phyloP scores from a whole-genome alignment of 2,797 vertebrate genomes.

The Saxicola maurus region DNA sequence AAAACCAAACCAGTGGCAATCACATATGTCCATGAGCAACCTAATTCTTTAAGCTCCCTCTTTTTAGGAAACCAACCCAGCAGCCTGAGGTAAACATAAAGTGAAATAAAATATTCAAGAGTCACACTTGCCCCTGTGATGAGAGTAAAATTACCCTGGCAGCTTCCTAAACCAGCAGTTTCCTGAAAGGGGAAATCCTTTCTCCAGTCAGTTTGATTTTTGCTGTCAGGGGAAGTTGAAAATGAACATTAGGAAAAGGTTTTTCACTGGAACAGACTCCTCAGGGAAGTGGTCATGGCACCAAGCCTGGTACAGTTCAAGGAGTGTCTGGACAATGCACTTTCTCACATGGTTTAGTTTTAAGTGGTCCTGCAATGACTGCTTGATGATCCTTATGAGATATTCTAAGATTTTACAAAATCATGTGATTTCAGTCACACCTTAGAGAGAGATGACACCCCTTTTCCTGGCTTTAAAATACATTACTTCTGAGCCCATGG shows the following conservation, averaged over 20 bases:
- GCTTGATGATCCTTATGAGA: not conserved
- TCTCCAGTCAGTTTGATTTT: not conserved
- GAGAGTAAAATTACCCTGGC: not conserved
- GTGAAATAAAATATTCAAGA: not conserved
- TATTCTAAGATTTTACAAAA: not conserved
- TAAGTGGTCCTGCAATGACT: not conserved
- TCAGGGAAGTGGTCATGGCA: not conserved
- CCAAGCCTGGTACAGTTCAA: not conserved
- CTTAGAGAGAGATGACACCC: not conserved
- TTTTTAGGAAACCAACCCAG: not conserved
- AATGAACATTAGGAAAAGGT: not conserved
- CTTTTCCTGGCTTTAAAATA: not conserved
- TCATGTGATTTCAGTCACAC: not conserved
- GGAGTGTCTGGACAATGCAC: not conserved
- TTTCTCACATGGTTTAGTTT: not conserved
- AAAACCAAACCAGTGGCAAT: accelerated
- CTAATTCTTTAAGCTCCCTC: not conserved
- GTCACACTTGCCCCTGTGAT: not conserved
- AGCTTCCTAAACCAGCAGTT: not conserved
- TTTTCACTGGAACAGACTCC: not conserved
- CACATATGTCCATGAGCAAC: not conserved
- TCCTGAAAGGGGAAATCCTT: not conserved
- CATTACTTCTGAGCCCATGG: not conserved
- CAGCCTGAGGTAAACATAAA: not conserved
- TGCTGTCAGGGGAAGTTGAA: not conserved